Percentiles rank a stretch among this genome's conserved stretches.
Evolutionary conservation across 2,888 invertebrate species (phyloP).

Genomic region (Clistopyga incitator): DNA sequence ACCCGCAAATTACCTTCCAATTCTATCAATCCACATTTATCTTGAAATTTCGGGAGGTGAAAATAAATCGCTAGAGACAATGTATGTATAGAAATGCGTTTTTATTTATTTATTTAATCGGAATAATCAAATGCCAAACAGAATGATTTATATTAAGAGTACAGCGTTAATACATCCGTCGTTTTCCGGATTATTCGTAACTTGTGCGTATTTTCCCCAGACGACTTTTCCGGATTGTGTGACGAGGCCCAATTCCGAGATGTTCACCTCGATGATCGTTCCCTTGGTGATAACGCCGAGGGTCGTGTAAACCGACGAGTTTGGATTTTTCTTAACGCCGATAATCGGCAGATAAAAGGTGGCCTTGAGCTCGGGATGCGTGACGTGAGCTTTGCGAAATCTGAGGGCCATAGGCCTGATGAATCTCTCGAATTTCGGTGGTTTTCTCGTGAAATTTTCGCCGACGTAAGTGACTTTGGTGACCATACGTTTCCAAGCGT

Average conservation of each 20-base stretch:
- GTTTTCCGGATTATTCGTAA: slow-evolving; percentile 99
- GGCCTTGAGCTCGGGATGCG: slow-evolving; percentile 99
- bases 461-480: slow-evolving; percentile 99
- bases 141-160: slow-evolving; percentile 91
- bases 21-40: too few species aligned
- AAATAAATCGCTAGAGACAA: too few species aligned
- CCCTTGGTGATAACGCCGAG: slow-evolving; percentile 99
- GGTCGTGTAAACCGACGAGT: slow-evolving; percentile 97
- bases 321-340: slow-evolving; percentile 99
- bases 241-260: slow-evolving; percentile 98
- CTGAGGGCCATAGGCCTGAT: slow-evolving; percentile 98
- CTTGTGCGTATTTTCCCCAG: slow-evolving; percentile 99
- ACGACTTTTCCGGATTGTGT: slow-evolving; percentile 99
- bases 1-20: too few species aligned
- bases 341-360: slow-evolving; percentile 99
- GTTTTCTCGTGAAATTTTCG: slow-evolving; percentile 99
- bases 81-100: neutral
- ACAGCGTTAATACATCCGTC: slow-evolving; percentile 99
- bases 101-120: slow-evolving; percentile 55
- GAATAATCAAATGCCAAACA: slow-evolving; percentile 62
- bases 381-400: slow-evolving; percentile 99
- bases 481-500: slow-evolving; percentile 99
- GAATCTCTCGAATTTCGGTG: slow-evolving; percentile 99
- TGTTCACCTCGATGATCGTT: slow-evolving; percentile 98
- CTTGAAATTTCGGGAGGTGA: too few species aligned